Evolutionary conservation across 2,797 vertebrate species (phyloP), one percentile per base, ranked within the genome.

Genomic region (Coracias cyanogaster): DNA sequence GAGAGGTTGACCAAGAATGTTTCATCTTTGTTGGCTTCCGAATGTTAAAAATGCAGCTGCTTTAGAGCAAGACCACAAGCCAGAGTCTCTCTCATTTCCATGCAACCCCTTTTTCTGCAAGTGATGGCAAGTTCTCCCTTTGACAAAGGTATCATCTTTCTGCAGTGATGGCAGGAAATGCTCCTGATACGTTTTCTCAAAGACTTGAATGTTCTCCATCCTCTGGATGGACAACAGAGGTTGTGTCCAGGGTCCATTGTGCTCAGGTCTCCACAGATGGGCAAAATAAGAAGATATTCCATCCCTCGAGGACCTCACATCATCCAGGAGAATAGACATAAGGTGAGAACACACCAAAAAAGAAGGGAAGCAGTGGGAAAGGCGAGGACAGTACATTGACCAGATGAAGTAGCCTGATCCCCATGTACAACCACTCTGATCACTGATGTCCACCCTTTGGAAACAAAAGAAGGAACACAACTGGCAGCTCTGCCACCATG

Each of bases 21-120:
- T 97, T 97, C 86, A 94, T 96, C 95, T 93, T 96, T 60, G 24
- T 83, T 89, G 92, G 84, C 91, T 97, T 94, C 93, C 95, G 89
- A 90, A 95, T 90, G 84, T 90, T 93, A 81, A 94, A 96, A 94
- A 86, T 64, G 60, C 57, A 90, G 26, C 79, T 92, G 65, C 77
- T 69, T 96, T 87, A 91, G 86, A 85, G 86, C 55, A 81, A 95
- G 83, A 93, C 72, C 91, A 82, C 76, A 73, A 81, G 73, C 54
- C 87, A 90, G 65, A 95, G 14, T 78, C 55, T 72, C 28, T 12
- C 69, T 81, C 31, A 51, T 70, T 94, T 91, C 46, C 41, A 51
- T n/a, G 55, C 66, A 79, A 72, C 13, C 52, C 28, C 17, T 64
- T 89, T 86, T 90, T 60, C 72, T 87, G 25, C n/a, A 78, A 84